phyloP scores from a whole-genome alignment of 2,888 invertebrate genomes.

The Syrista parreyssii region DNA sequence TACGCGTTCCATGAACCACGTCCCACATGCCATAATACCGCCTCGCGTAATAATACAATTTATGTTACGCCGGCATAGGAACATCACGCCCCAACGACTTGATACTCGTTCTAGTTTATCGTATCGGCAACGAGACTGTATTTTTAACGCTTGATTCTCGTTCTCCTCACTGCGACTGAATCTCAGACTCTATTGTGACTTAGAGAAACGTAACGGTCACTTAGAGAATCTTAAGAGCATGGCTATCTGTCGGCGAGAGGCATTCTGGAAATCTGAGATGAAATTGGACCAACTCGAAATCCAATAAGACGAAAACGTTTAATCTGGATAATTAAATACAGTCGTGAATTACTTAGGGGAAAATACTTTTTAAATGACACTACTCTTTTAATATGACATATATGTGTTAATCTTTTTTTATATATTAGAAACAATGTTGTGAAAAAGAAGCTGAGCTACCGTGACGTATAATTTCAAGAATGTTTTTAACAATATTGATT shows the following conservation, averaged over 20 bases:
- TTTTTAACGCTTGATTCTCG: background rate
- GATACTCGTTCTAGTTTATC: background rate
- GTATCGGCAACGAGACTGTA: background rate
- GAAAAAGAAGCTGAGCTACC: background rate
- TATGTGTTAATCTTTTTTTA: background rate
- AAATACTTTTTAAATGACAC: too few relatives aligned
- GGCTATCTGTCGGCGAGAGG: background rate
- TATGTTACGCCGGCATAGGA: background rate
- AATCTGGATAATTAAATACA: background rate
- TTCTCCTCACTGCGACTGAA: background rate
- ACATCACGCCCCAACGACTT: background rate
- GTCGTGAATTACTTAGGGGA: background rate
- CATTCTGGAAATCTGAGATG: background rate
- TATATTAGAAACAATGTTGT: background rate
- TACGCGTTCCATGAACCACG: background rate
- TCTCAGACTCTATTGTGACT: too few relatives aligned
- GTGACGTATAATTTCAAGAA: background rate
- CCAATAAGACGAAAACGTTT: background rate
- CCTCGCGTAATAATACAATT: constrained; percentile 2
- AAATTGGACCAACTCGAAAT: background rate
- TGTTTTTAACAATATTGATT: background rate
- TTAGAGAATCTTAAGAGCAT: background rate
- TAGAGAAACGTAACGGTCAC: background rate
- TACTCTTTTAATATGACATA: too few relatives aligned
- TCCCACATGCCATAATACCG: background rate